A percentile compares a stretch with the other conserved stretches of the same genome.
These are phyloP conservation scores for Melanotaenia parkinsoni DNA, from an alignment of 2,797 vertebrate species.

Conservation along the genomic window DNA sequence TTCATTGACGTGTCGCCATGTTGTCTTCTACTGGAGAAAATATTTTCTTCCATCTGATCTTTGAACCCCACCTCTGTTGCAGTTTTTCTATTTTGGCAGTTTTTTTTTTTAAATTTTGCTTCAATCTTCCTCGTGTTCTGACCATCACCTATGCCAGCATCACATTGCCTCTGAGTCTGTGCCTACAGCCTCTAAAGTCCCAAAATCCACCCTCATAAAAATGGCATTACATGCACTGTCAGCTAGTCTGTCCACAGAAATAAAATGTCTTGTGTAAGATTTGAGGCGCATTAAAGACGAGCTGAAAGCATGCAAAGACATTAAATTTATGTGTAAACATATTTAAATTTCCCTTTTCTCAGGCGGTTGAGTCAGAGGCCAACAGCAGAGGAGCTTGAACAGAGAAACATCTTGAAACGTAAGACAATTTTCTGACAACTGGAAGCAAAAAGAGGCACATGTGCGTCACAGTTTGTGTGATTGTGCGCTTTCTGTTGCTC, in stretches of 20 bases:
- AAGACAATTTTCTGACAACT: constrained; percentile 65
- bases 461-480: background rate
- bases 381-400: constrained; percentile 95
- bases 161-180: constrained; percentile 2
- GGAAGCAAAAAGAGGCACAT: background rate
- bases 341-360: constrained; percentile 72
- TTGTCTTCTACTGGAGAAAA: too few relatives aligned
- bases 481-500: background rate
- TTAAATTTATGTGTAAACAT: constrained; percentile 6
- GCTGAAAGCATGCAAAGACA: background rate
- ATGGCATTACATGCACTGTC: background rate
- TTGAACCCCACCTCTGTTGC: background rate
- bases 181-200: constrained; percentile 10
- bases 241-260: constrained; percentile 1
- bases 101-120: background rate
- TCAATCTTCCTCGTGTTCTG: background rate
- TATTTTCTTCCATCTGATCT: background rate
- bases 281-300: constrained; percentile 8
- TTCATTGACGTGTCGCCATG: too few relatives aligned
- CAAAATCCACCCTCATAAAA: constrained; percentile 24
- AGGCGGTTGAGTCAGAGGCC: constrained; percentile 97
- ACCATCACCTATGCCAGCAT: background rate
- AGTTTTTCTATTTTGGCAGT: background rate
- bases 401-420: constrained; percentile 99
- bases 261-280: background rate